These are phyloP conservation scores for Helostoma temminkii DNA, from an alignment of 2,797 vertebrate species.

Conservation along the genomic window DNA sequence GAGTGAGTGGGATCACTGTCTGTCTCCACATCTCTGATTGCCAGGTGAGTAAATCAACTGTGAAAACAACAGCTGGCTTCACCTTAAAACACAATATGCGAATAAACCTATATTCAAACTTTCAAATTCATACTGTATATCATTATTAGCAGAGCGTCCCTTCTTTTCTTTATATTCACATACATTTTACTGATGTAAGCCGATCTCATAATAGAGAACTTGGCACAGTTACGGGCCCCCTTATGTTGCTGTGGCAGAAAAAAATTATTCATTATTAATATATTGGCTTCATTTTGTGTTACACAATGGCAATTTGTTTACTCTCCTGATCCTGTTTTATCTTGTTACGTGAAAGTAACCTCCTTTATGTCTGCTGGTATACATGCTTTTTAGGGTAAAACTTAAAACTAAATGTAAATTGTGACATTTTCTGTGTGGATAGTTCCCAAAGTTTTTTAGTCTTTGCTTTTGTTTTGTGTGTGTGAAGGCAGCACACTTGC, in stretches of 20 bases:
- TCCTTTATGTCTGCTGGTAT: too few relatives aligned
- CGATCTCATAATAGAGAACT: not conserved
- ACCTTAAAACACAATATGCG: slow-evolving; percentile 39
- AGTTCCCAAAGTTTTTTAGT: too few relatives aligned
- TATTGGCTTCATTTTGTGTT: not conserved
- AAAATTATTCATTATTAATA: slow-evolving; percentile 7
- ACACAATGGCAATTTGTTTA: not conserved
- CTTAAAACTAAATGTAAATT: too few relatives aligned
- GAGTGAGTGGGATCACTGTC: slow-evolving; percentile 25
- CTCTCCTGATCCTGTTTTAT: not conserved
- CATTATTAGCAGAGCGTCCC: slow-evolving; percentile 3
- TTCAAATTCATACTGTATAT: too few relatives aligned
- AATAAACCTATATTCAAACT: too few relatives aligned
- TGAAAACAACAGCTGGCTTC: slow-evolving; percentile 73
- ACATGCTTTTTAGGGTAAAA: too few relatives aligned
- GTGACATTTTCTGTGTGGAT: too few relatives aligned
- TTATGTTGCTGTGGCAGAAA: not conserved
- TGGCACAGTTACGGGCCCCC: not conserved
- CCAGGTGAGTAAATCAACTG: slow-evolving; percentile 62
- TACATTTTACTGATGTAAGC: slow-evolving; percentile 1
- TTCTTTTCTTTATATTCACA: slow-evolving; percentile 10
- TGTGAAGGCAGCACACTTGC: too few relatives aligned
- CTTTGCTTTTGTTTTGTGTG: too few relatives aligned
- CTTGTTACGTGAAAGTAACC: not conserved
- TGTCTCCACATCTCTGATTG: slow-evolving; percentile 20